A percentile compares a stretch with the other conserved stretches of the same genome.
phyloP scores from a whole-genome alignment of 2,797 vertebrate genomes.

The Diplodus puntazzo region DNA sequence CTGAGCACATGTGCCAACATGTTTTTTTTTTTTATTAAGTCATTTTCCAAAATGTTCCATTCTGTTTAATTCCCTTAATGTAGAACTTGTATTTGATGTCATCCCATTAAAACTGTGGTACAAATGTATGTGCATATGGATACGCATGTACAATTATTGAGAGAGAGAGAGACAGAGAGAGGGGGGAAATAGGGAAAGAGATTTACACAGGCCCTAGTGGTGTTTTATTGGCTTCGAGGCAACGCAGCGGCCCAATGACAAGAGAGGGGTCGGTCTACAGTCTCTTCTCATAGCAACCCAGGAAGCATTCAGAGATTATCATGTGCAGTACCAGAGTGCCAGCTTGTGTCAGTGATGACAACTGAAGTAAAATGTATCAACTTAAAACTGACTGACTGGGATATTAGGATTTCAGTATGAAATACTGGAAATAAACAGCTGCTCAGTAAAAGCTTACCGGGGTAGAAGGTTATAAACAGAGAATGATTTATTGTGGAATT shows the following conservation, averaged over 20 bases:
- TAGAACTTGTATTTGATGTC: constrained; percentile 10
- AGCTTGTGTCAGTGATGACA: constrained; percentile 35
- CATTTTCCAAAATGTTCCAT: neutral
- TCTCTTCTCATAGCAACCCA: constrained; percentile 78
- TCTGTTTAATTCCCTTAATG: neutral
- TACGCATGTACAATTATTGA: constrained; percentile 23
- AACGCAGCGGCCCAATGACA: constrained; percentile 64
- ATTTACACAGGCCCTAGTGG: constrained; percentile 36
- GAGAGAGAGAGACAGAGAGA: neutral
- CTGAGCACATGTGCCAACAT: neutral
- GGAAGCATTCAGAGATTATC: constrained; percentile 58
- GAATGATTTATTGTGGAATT: neutral
- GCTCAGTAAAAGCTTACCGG: neutral
- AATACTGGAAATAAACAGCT: constrained; percentile 23
- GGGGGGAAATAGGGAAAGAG: constrained; percentile 24
- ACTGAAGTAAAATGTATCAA: constrained; percentile 13
- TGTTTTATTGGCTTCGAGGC: constrained; percentile 73
- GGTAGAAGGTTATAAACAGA: constrained; percentile 16
- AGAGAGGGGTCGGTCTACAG: constrained; percentile 54
- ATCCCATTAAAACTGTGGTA: neutral
- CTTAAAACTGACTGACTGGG: constrained; percentile 12
- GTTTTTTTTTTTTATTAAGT: neutral
- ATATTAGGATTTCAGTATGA: neutral
- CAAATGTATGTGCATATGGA: constrained; percentile 2
- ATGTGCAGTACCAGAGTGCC: constrained; percentile 26